These are phyloP conservation scores for Rousettus leschenaultii DNA, from an alignment of 2,113 vertebrate species.

Conservation along the genomic window DNA sequence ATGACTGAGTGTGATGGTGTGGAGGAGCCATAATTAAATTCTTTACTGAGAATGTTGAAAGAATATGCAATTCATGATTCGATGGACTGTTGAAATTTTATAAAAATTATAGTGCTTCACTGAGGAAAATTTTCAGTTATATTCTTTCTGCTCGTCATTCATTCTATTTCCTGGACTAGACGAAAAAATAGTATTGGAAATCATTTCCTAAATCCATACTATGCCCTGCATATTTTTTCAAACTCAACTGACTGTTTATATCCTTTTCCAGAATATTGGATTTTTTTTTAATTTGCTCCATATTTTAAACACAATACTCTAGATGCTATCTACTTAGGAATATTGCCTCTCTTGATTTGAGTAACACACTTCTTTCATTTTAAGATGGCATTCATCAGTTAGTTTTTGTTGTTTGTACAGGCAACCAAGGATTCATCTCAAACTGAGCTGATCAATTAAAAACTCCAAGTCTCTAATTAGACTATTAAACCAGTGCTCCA, in stretches of 20 bases:
- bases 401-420: background rate
- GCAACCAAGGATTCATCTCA: background rate
- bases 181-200: background rate
- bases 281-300: background rate
- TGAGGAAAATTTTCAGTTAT: conserved; percentile 5
- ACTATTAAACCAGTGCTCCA: background rate
- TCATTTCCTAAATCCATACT: background rate
- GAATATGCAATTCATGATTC: background rate
- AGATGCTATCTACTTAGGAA: background rate
- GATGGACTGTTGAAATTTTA: conserved; percentile 14
- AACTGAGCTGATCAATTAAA: background rate
- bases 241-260: background rate
- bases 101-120: conserved; percentile 1
- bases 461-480: background rate
- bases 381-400: background rate
- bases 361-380: background rate
- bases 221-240: background rate
- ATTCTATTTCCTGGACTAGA: conserved; percentile 28
- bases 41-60: background rate
- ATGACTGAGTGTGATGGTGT: background rate
- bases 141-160: conserved; percentile 8
- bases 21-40: background rate
- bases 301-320: background rate
- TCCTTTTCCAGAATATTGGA: background rate
- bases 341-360: background rate